Conservation (phyloP, 2,113 vertebrate species). For the Oreocharis arfaki region DNA sequence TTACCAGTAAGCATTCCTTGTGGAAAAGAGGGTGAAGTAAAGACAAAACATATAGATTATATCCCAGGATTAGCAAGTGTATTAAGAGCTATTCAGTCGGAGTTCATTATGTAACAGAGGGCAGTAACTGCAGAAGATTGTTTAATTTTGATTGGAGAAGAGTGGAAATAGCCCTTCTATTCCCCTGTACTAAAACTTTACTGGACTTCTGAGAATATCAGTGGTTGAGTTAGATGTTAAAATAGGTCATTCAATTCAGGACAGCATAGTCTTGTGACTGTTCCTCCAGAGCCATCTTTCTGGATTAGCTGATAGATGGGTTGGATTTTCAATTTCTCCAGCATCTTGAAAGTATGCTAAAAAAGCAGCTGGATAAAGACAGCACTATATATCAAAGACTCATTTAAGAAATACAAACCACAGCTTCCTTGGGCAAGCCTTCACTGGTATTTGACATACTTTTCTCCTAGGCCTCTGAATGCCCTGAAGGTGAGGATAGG, state of each 20-base stretch:
- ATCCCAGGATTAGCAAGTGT: neutral
- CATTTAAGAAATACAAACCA: neutral
- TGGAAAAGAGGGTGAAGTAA: neutral
- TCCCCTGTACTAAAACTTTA: neutral
- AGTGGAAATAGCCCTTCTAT: neutral
- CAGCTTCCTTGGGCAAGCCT: neutral
- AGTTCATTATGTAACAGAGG: neutral
- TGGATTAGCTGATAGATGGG: neutral
- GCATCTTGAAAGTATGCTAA: neutral
- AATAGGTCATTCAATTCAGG: neutral
- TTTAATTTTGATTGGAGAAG: neutral
- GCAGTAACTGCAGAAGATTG: neutral
- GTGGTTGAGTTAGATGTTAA: neutral
- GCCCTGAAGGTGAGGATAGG: neutral
- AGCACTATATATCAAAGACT: neutral
- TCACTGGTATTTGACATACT: neutral
- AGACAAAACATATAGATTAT: neutral
- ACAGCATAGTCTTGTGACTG: neutral
- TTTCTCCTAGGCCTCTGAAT: neutral
- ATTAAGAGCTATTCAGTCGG: neutral
- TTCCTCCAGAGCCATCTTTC: neutral
- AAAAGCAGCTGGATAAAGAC: neutral
- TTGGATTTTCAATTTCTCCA: neutral
- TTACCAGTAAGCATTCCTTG: neutral
- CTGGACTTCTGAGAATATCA: neutral